Base-by-base conservation (phyloP, 2,113 vertebrate genomes). In the Charina bottae region DNA sequence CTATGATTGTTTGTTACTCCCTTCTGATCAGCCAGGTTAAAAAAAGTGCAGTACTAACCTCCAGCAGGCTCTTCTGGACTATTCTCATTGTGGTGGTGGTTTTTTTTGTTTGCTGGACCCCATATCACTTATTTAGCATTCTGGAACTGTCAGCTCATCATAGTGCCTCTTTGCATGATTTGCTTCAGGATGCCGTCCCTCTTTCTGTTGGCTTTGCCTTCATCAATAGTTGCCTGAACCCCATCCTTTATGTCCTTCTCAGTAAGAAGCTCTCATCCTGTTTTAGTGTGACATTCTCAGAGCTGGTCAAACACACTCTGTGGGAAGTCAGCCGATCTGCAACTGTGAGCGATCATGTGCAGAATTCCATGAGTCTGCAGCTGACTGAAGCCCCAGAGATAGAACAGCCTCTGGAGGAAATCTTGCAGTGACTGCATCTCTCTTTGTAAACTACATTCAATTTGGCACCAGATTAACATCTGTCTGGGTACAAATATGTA, bases 141-240 rank as follows among this genome's bases (percentile, higher is more conserved):
- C 98, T 99, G 98, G 99, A 99, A 93, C 96, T 99, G 42, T 97
- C 96, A 1, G 96, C 98, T 93, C 98, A 99, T 95, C 97, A 98
- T 0, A 92, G 93, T 1, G 13, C 89, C 46, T 85, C 95, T 64
- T 95, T 98, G 64, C 97, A 98, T 19, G 93, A 85, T 1, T 93
- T 98, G 56, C 94, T 99, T 21, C 97, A 95, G 93, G 96, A 98
- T 3, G 98, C 98, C 59, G 98, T 99, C 92, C 99, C 99, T 12
- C 97, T 99, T 21, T 98, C 98, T 89, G 98, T 98, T 3, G 98
- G 98, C 49, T 95, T 99, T 89, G 99, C 98, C 6, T 99, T 99
- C 96, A 98, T 99, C 95, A 99, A 99, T 95, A 99, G 99, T 90
- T 99, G 99, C 92, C 96, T 99, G 92, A 99, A 99, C 94, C 99